Evolutionary conservation across 2,113 vertebrate genomes (phyloP).

Genomic region (Upupa epops): DNA sequence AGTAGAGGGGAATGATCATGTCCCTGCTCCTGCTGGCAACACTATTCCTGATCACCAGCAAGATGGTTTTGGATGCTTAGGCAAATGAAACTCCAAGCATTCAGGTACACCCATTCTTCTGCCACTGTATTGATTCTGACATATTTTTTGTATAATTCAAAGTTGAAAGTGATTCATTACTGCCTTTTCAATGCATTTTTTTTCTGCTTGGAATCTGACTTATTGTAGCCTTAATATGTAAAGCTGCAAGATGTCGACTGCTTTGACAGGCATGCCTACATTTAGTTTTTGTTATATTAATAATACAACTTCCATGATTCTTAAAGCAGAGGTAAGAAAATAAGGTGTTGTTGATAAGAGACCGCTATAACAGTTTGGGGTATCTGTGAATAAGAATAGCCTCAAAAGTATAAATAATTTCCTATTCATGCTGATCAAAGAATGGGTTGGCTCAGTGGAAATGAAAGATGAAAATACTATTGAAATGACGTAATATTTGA

Average conservation of each 20-base stretch:
- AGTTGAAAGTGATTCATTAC: neutral
- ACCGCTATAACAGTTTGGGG: neutral
- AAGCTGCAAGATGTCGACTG: neutral
- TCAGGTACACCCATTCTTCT: neutral
- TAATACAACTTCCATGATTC: rapidly evolving
- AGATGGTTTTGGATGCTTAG: neutral
- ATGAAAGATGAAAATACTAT: neutral
- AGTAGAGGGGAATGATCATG: too few relatives aligned
- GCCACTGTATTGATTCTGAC: neutral
- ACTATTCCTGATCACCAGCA: too few relatives aligned
- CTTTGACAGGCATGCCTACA: neutral
- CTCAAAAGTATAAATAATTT: neutral
- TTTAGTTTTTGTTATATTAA: neutral
- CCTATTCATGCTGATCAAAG: neutral
- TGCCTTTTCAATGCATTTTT: neutral
- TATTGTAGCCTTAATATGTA: neutral
- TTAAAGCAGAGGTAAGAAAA: neutral
- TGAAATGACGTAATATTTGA: neutral
- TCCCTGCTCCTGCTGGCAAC: too few relatives aligned
- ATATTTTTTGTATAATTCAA: neutral
- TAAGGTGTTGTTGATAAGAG: neutral
- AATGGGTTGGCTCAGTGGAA: neutral
- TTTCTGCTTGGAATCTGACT: neutral
- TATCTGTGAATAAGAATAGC: neutral
- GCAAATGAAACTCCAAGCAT: neutral